These are phyloP conservation scores for Megastigmus dorsalis DNA, from an alignment of 2,888 invertebrate species.

Conservation along the genomic window DNA sequence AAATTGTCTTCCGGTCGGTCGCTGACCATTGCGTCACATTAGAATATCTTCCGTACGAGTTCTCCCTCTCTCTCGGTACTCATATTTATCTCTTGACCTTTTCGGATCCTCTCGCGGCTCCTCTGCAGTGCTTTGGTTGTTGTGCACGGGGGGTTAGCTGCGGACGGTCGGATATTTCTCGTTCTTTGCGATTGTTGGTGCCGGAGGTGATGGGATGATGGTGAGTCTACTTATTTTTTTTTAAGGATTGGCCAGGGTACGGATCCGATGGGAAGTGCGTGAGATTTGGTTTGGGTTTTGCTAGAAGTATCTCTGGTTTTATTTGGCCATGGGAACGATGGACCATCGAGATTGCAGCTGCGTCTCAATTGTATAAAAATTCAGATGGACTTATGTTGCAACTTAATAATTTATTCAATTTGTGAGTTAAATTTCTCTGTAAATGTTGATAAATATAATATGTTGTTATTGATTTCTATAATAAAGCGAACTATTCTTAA, in stretches of 20 bases:
- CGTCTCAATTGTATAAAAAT: too few relatives aligned
- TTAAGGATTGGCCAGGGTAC: too few relatives aligned
- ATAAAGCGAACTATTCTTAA: too few relatives aligned
- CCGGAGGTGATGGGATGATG: too few relatives aligned
- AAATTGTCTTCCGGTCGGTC: constrained; percentile 59
- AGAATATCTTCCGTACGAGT: neutral
- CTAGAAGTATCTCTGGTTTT: too few relatives aligned
- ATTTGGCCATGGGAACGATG: constrained; percentile 6
- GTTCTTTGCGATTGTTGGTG: too few relatives aligned
- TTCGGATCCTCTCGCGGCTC: neutral
- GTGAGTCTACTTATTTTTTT: neutral
- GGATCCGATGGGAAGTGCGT: constrained; percentile 18
- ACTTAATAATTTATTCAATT: neutral
- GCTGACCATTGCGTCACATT: constrained; percentile 60
- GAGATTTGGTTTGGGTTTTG: neutral
- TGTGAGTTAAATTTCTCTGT: too few relatives aligned
- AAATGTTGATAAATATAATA: too few relatives aligned
- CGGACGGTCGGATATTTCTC: neutral
- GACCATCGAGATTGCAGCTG: too few relatives aligned
- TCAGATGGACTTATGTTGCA: neutral
- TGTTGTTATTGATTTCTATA: too few relatives aligned
- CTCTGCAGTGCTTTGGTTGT: too few relatives aligned
- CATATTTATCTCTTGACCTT: neutral
- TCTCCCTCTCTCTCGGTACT: neutral
- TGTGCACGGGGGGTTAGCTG: neutral